Percentiles rank a stretch among this genome's conserved stretches.
phyloP scores from a whole-genome alignment of 1,140 invertebrate species.

The Nautilus pompilius region DNA sequence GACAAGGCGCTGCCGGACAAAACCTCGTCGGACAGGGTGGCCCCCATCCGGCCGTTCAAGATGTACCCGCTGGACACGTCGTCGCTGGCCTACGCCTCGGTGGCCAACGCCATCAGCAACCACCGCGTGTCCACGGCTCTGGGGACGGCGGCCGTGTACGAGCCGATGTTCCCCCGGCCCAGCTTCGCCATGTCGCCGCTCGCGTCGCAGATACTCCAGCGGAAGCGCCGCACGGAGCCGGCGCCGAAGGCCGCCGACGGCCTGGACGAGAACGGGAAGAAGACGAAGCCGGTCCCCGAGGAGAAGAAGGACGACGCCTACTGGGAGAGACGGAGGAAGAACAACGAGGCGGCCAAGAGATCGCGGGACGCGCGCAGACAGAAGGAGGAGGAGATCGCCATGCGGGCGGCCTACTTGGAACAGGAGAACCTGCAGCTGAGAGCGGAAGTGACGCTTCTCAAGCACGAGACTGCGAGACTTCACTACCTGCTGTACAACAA shows the following conservation, averaged over 20 bases:
- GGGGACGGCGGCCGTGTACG: conserved; percentile 22
- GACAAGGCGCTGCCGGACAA: no score
- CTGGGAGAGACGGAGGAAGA: conserved; percentile 55
- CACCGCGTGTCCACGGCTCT: conserved; percentile 11
- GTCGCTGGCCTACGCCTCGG: conserved; percentile 12
- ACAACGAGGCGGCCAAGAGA: conserved; percentile 57
- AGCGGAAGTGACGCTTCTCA: conserved; percentile 47
- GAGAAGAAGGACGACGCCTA: conserved; percentile 52
- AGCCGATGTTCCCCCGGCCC: conserved; percentile 23
- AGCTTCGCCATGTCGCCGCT: conserved; percentile 34
- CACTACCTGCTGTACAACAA: conserved; percentile 60
- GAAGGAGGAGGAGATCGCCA: conserved; percentile 54
- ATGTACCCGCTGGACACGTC: conserved; percentile 24
- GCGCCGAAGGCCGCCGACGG: neutral
- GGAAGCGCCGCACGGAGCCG: conserved; percentile 29
- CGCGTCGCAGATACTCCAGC: conserved; percentile 42
- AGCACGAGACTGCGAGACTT: conserved; percentile 56
- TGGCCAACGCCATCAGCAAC: conserved; percentile 14
- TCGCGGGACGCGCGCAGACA: conserved; percentile 52
- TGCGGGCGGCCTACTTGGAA: conserved; percentile 50
- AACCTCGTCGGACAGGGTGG: no score
- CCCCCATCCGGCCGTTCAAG: conserved; percentile 32
- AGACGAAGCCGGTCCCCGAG: conserved; percentile 34
- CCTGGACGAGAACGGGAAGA: conserved; percentile 19
- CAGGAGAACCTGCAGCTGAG: conserved; percentile 54